These are phyloP conservation scores for Blastobasis lacticolella DNA, from an alignment of 2,888 invertebrate species.

Conservation along the genomic window DNA sequence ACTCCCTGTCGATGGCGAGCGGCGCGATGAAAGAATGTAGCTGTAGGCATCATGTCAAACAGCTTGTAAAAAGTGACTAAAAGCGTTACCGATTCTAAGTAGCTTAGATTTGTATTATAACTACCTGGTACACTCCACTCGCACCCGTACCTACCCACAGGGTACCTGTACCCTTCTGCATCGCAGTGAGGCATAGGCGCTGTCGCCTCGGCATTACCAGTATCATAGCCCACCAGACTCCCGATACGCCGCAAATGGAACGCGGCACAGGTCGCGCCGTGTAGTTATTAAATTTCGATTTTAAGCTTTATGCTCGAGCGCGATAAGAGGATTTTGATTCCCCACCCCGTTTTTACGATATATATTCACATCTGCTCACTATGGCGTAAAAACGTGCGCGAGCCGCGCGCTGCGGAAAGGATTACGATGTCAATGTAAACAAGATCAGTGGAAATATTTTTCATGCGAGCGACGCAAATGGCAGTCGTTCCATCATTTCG, in stretches of 20 bases:
- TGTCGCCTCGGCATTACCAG: background rate
- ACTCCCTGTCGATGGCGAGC: no score
- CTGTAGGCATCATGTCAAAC: no score
- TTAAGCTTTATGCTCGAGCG: slow-evolving; percentile 49
- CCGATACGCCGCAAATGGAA: slow-evolving; percentile 14
- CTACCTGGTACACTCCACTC: no score
- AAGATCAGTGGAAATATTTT: slow-evolving; percentile 59
- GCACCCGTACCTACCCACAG: no score
- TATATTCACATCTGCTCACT: slow-evolving; percentile 35
- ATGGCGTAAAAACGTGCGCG: slow-evolving; percentile 39
- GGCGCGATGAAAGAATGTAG: no score
- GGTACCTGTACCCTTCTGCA: no score
- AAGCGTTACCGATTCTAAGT: no score
- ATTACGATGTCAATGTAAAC: slow-evolving; percentile 62
- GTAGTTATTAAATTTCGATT: slow-evolving; percentile 54
- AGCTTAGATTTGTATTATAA: no score
- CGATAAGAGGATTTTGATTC: slow-evolving; percentile 60
- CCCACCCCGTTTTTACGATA: slow-evolving; percentile 31
- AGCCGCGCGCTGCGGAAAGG: slow-evolving; percentile 25
- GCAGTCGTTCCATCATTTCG: slow-evolving; percentile 49
- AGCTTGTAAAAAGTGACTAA: no score
- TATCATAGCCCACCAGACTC: background rate
- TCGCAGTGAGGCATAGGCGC: background rate
- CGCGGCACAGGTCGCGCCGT: slow-evolving; percentile 11
- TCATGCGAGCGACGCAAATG: slow-evolving; percentile 50